A percentile compares a stretch with the other conserved stretches of the same genome.
phyloP scores from a whole-genome alignment of 2,888 invertebrate genomes.

The Parasteatoda lunata region DNA sequence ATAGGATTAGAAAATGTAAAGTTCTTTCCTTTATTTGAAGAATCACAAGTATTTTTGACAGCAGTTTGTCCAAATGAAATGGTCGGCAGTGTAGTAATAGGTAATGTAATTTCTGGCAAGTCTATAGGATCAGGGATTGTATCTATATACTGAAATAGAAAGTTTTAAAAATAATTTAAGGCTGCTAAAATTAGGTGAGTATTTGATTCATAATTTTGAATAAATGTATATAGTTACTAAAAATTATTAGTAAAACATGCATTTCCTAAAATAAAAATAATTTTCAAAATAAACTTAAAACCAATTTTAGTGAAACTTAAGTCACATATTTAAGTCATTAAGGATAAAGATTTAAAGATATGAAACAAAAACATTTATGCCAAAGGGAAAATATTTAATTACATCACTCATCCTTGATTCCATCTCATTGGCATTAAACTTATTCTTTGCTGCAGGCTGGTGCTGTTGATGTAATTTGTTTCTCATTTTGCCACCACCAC shows the following conservation, averaged over 20 bases:
- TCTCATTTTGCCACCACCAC: constrained; percentile 57
- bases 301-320: too few species aligned
- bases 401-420: neutral
- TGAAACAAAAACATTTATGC: neutral
- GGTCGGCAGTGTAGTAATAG: constrained; percentile 78
- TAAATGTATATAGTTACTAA: too few species aligned
- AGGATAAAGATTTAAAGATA: neutral
- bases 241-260: too few species aligned
- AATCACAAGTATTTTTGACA: neutral
- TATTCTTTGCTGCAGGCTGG: constrained; percentile 2
- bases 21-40: constrained; percentile 4
- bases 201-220: too few species aligned
- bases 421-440: constrained; percentile 1
- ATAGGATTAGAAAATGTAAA: constrained; percentile 53
- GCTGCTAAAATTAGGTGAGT: too few species aligned
- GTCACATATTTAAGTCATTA: too few species aligned
- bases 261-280: too few species aligned
- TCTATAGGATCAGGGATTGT: constrained; percentile 67
- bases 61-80: constrained; percentile 76
- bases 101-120: constrained; percentile 76
- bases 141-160: neutral
- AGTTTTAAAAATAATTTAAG: too few species aligned
- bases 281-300: too few species aligned
- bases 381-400: neutral
- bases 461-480: constrained; percentile 55